Percentiles rank a stretch among this genome's conserved stretches.
These are phyloP conservation scores for Oscheius sp. DNA, from an alignment of 2,888 invertebrate species.

Conservation along the genomic window DNA sequence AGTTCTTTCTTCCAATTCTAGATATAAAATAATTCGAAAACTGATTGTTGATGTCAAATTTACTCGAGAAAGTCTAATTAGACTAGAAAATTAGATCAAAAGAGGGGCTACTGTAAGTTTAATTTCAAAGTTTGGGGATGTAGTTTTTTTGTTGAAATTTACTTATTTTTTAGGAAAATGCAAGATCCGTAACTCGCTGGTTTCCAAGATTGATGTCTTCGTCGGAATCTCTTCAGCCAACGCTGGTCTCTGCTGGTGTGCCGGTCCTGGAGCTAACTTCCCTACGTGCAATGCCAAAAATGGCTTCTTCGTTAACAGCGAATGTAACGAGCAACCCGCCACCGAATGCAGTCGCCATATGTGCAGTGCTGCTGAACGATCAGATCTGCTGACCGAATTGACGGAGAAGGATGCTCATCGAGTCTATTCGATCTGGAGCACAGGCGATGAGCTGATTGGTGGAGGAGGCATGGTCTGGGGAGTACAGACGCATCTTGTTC, in stretches of 20 bases:
- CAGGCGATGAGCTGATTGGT: slow-evolving; percentile 48
- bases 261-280: slow-evolving; percentile 37
- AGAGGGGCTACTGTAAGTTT: too few species aligned
- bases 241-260: slow-evolving; percentile 56
- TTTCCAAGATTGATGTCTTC: slow-evolving; percentile 43
- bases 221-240: slow-evolving; percentile 59
- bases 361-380: slow-evolving; percentile 7
- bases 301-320: slow-evolving; percentile 53
- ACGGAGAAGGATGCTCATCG: slow-evolving; percentile 37
- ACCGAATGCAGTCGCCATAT: slow-evolving; percentile 37
- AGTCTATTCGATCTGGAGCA: slow-evolving; percentile 49
- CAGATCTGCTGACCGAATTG: slow-evolving; percentile 35
- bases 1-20: not conserved
- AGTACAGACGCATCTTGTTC: slow-evolving; percentile 45
- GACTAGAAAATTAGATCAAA: not conserved
- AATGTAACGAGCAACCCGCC: slow-evolving; percentile 27
- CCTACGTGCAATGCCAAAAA: slow-evolving; percentile 51
- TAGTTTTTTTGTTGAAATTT: too few species aligned
- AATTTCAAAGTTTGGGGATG: too few species aligned
- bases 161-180: slow-evolving; percentile 38
- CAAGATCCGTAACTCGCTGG: slow-evolving; percentile 47
- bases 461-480: slow-evolving; percentile 50
- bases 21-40: too few species aligned
- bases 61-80: not conserved
- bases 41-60: too few species aligned